Percentiles rank a stretch among this genome's conserved stretches.
phyloP scores from a whole-genome alignment of 2,113 vertebrate species.

The Camelus dromedarius region DNA sequence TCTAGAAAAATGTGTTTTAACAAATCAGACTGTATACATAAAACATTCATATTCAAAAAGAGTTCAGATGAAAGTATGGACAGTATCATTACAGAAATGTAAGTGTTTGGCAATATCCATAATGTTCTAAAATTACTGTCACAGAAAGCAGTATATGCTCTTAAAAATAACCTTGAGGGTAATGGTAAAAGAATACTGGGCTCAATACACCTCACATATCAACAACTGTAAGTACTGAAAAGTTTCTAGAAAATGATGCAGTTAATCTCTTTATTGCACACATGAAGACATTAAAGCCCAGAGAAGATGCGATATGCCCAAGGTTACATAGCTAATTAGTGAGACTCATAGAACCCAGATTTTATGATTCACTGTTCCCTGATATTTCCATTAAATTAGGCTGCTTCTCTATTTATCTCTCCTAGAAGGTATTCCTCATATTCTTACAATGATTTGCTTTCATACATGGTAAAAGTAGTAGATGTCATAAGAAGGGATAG shows the following conservation, averaged over 20 bases:
- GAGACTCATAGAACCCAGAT: not conserved
- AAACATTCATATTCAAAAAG: not conserved
- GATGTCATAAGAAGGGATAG: not conserved
- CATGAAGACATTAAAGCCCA: not conserved
- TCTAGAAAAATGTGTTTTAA: not conserved
- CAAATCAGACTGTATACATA: not conserved
- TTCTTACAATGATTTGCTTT: not conserved
- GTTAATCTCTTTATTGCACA: not conserved
- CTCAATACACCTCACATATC: not conserved
- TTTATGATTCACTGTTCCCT: not conserved
- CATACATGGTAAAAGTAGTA: not conserved
- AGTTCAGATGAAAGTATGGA: not conserved
- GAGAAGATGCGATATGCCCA: not conserved
- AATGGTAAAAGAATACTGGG: not conserved
- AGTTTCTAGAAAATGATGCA: not conserved
- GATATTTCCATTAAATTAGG: not conserved
- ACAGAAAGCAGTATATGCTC: not conserved
- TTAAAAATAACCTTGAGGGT: not conserved
- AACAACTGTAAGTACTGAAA: not conserved
- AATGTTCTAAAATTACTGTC: not conserved
- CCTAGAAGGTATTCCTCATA: not conserved
- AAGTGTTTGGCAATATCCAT: not conserved
- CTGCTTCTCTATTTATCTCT: not conserved
- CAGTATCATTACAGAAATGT: not conserved
- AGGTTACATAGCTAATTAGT: not conserved